phyloP scores from a whole-genome alignment of 2,113 vertebrate genomes.

The Sylvia atricapilla region DNA sequence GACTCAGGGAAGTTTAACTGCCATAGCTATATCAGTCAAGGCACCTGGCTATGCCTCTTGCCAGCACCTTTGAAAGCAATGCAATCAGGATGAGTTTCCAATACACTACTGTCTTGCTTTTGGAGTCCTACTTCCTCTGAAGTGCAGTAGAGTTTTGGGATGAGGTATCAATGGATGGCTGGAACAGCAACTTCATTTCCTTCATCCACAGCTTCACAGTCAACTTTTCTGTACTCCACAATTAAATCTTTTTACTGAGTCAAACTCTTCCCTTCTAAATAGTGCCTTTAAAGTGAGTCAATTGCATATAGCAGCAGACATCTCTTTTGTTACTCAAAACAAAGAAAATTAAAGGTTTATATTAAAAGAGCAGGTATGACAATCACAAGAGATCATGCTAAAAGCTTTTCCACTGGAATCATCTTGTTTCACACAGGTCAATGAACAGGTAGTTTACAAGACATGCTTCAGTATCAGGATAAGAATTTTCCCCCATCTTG shows the following conservation, averaged over 20 bases:
- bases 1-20: background rate
- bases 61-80: background rate
- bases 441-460: background rate
- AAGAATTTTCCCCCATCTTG: background rate
- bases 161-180: accelerated
- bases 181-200: accelerated
- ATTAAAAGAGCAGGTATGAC: background rate
- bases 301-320: background rate
- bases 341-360: background rate
- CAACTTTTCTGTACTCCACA: background rate
- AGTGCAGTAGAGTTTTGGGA: background rate
- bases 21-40: background rate
- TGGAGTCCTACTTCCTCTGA: background rate
- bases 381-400: background rate
- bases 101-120: background rate
- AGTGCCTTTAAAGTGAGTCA: background rate
- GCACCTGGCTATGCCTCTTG: background rate
- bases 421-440: background rate
- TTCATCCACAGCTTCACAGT: background rate
- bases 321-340: background rate
- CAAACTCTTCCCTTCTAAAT: background rate
- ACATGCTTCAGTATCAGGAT: background rate
- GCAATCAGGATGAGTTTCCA: background rate
- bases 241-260: background rate
- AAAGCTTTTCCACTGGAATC: background rate